Evolutionary conservation across 1,140 invertebrate species (phyloP), one percentile per base, ranked within the genome.

Genomic region (Hycleus cichorii): DNA sequence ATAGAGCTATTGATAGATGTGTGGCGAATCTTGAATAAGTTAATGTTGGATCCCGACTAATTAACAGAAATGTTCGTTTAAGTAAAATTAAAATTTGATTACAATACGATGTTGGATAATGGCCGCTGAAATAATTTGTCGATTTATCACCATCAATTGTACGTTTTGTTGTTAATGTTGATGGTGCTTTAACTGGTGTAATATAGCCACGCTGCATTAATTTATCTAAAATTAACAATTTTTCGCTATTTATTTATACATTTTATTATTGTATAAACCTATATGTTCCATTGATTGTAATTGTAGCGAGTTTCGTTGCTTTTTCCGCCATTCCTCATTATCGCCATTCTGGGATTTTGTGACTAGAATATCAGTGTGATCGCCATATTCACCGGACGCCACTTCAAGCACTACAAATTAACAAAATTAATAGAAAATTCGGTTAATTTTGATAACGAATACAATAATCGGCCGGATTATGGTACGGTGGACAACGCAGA

Each of bases 401-500:
- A 93, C 84, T 79, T 95, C 91, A 77, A 95, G 83, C 62, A 92
- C 90, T 93, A 74, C 64, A 73, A 66, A 32, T 32, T 1, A 32
- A 5, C 32, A 32, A 32, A 32, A 4, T 32, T 32, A 32, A 5
- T 32, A 53, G 57, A 18, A 49, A 44, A 50, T 49, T 53, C 59
- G 25, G 47, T 58, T 49, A 10, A 8, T 42, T 10, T 8, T 42
- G 10, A 11, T 1, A 49, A 49, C 8, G n/a, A 39, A 32, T 49
- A 26, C 90, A 78, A 77, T 87, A 95, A 78, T 96, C 93, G 26
- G 91, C 87, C 43, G 91, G 91, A 77, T 95, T 95, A 68, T 95
- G 90, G 72, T 91, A 93, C 8, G 83, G 80, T 0, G 92, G 93
- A 76, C 93, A 95, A 2, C 81, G 74, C 2, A 95, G 76, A 44